A percentile compares a stretch with the other conserved stretches of the same genome.
phyloP scores from a whole-genome alignment of 1,140 invertebrate genomes.

The Oryzaephilus surinamensis region DNA sequence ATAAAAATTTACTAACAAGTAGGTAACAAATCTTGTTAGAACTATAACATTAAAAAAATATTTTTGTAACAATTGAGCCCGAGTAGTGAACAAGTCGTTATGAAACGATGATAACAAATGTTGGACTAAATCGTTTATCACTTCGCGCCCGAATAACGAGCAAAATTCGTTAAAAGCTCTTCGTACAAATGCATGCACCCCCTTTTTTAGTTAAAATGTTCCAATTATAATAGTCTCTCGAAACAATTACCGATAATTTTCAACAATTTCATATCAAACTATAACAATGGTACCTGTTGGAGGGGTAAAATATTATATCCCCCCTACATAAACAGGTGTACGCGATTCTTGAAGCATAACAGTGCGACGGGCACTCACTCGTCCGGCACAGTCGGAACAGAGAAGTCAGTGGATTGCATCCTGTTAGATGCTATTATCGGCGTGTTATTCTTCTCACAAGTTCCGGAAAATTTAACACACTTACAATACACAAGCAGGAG shows the following conservation, averaged over 20 bases:
- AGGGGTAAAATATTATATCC: slow-evolving; percentile 28
- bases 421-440: slow-evolving; percentile 14
- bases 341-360: slow-evolving; percentile 38
- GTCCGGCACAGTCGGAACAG: slow-evolving; percentile 36
- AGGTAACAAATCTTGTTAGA: too few species aligned
- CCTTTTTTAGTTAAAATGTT: too few species aligned
- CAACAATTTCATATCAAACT: slow-evolving; percentile 19
- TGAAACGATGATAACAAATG: too few species aligned
- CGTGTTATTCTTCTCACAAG: slow-evolving; percentile 14
- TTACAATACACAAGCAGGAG: background rate
- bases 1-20: too few species aligned
- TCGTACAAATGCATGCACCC: too few species aligned
- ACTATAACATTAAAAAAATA: too few species aligned
- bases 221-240: too few species aligned
- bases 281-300: slow-evolving; percentile 30
- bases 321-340: slow-evolving; percentile 36
- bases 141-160: too few species aligned
- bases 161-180: too few species aligned
- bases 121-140: too few species aligned
- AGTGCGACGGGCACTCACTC: slow-evolving; percentile 34
- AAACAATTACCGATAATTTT: slow-evolving; percentile 9
- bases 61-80: too few species aligned
- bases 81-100: too few species aligned
- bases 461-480: slow-evolving; percentile 6
- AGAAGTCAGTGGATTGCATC: slow-evolving; percentile 30